Evolutionary conservation across 1,140 invertebrate species (phyloP), one percentile per base, ranked within the genome.

Genomic region (Portunus trituberculatus): DNA sequence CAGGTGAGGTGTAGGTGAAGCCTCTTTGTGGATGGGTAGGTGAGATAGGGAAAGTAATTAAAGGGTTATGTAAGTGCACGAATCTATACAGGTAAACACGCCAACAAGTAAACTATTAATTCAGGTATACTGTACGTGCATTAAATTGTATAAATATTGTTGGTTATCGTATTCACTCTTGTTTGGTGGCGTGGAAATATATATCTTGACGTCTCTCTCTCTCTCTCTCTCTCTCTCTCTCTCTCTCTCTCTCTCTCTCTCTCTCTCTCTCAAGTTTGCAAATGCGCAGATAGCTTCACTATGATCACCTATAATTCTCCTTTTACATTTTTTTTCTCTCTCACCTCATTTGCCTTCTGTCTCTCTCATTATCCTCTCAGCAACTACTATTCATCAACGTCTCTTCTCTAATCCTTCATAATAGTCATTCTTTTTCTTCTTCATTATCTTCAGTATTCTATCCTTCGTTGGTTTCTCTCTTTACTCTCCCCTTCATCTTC

Each of bases 211-310:
- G n/a, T 59, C 52, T 59, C 12, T 59, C 16, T 59, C 52, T 59
- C 52, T 59, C 52, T 59, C 52, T 59, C 52, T 59, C 67, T 76
- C n/a, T 76, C 67, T 76, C 52, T 76, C 67, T 76, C 67, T 76
- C 67, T 76, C 67, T 76, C n/a, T 76, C n/a, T 76, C 67, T 76
- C n/a, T 76, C n/a, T 76, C n/a, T 76, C n/a, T 76, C 20, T 76
- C 67, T n/a, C n/a, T 76, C 67, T n/a, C n/a, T 76, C 67, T 16
- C 20, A 16, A 16, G 52, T 10, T 59, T 59, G 52, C 0, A 39
- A 39, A 39, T 39, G 39, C 39, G 39, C 6, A 39, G 39, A 39
- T 39, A 39, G 1, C 39, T 39, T 39, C 39, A 39, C 39, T 39
- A 39, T 39, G 39, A 39, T 39, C 39, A 39, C 39, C 39, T 6